These are phyloP conservation scores for Cheilosia variabilis DNA, from an alignment of 2,888 invertebrate genomes.

Conservation along the genomic window DNA sequence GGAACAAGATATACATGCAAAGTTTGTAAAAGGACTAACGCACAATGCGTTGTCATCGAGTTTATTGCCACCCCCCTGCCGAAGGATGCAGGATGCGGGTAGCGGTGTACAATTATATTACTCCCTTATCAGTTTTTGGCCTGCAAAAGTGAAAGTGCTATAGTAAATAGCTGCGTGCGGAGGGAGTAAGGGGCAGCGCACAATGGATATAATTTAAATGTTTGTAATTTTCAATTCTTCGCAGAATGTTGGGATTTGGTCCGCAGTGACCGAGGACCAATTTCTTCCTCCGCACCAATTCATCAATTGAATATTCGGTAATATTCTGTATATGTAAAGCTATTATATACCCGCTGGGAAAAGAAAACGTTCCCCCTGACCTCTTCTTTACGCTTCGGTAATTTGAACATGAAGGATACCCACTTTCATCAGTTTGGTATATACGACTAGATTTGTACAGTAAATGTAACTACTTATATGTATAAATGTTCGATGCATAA, in stretches of 20 bases:
- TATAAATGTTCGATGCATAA: too few relatives aligned
- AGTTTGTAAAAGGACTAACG: slow-evolving; percentile 42
- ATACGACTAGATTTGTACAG: too few relatives aligned
- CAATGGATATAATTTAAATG: slow-evolving; percentile 38
- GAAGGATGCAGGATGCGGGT: slow-evolving; percentile 43
- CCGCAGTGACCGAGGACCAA: neutral
- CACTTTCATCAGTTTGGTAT: too few relatives aligned
- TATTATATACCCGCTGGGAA: neutral
- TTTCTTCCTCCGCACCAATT: neutral
- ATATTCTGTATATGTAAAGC: slow-evolving; percentile 8
- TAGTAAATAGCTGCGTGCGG: slow-evolving; percentile 5
- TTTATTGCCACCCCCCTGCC: slow-evolving; percentile 46
- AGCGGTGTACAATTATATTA: slow-evolving; percentile 7
- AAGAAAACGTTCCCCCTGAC: neutral
- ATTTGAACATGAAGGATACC: slow-evolving; percentile 2
- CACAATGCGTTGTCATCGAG: slow-evolving; percentile 70
- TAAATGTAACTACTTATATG: too few relatives aligned
- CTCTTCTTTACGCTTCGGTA: slow-evolving; percentile 1
- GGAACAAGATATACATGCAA: slow-evolving; percentile 32
- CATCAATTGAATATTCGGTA: neutral
- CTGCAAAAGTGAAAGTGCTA: slow-evolving; percentile 39
- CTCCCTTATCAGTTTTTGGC: slow-evolving; percentile 41
- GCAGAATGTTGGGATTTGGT: slow-evolving; percentile 7
- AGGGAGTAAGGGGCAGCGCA: neutral
- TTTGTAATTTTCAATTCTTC: slow-evolving; percentile 43